Conservation (phyloP, 2,113 vertebrate species). For the Pedetes capensis region DNA sequence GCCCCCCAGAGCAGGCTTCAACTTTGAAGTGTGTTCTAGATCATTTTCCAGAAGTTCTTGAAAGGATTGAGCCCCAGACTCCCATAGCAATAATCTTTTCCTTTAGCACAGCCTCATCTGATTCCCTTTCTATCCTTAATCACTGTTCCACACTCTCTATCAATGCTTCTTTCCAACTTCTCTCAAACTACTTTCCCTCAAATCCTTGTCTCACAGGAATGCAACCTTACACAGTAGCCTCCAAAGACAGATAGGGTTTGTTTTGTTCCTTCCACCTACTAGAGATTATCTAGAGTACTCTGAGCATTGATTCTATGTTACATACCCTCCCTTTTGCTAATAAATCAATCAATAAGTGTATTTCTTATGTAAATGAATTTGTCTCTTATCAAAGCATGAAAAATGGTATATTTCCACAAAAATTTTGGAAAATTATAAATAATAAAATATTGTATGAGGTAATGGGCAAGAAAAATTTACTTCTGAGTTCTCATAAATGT, state of each 20-base stretch:
- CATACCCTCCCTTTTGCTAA: background rate
- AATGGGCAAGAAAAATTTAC: background rate
- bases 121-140: background rate
- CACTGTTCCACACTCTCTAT: background rate
- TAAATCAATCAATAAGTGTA: background rate
- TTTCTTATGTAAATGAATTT: background rate
- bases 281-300: background rate
- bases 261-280: background rate
- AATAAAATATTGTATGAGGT: background rate
- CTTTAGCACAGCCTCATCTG: background rate
- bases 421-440: background rate
- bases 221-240: background rate
- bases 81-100: background rate
- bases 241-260: background rate
- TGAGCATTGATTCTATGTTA: background rate
- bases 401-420: background rate
- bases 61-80: background rate
- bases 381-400: background rate
- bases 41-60: background rate
- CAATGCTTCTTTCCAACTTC: background rate
- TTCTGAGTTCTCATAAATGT: background rate
- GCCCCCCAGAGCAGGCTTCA: background rate
- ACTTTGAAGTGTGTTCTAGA: background rate
- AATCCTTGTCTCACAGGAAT: background rate
- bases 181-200: background rate